Evolutionary conservation across 92 coral and sea anemone genomes (phyloP).

Genomic region (Phenganax stokvisi): DNA sequence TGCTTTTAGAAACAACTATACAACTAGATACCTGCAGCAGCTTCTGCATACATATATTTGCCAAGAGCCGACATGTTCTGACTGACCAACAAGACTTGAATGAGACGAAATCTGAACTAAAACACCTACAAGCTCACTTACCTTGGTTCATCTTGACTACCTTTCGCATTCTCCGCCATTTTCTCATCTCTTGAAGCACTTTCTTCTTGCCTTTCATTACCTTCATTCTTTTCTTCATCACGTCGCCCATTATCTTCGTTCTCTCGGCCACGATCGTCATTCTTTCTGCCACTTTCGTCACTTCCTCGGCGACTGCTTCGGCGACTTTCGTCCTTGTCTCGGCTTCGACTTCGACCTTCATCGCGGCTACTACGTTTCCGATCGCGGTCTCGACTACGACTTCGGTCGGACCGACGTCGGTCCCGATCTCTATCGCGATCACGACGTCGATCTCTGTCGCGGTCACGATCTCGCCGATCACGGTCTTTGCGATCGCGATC

Average conservation of each 20-base stretch:
- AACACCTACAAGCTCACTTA: background rate
- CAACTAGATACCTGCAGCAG: constrained; percentile 5
- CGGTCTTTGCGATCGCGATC: background rate
- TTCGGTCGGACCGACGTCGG: constrained; percentile 17
- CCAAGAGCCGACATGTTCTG: background rate
- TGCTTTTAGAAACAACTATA: too few species aligned
- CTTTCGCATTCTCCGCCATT: constrained; percentile 25
- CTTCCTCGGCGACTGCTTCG: constrained; percentile 44
- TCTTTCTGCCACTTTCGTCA: constrained; percentile 51
- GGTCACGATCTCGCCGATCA: constrained; percentile 12
- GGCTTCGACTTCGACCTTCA: constrained; percentile 48
- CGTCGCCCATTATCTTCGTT: constrained; percentile 50
- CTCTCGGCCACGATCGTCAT: constrained; percentile 56
- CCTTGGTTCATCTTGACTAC: constrained; percentile 45
- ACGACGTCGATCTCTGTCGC: constrained; percentile 32
- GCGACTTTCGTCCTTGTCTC: constrained; percentile 51
- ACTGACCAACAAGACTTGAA: background rate
- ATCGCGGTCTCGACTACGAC: constrained; percentile 31
- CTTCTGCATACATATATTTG: constrained; percentile 10
- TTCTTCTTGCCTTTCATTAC: constrained; percentile 39
- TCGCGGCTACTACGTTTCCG: constrained; percentile 55
- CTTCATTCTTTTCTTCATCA: constrained; percentile 39
- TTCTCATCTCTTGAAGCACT: constrained; percentile 46
- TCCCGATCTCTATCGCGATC: constrained; percentile 42
- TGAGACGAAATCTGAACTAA: background rate